Percentiles rank a stretch among this genome's conserved stretches.
Evolutionary conservation across 1,140 invertebrate species (phyloP).

Genomic region (Pristionchus pacificus): DNA sequence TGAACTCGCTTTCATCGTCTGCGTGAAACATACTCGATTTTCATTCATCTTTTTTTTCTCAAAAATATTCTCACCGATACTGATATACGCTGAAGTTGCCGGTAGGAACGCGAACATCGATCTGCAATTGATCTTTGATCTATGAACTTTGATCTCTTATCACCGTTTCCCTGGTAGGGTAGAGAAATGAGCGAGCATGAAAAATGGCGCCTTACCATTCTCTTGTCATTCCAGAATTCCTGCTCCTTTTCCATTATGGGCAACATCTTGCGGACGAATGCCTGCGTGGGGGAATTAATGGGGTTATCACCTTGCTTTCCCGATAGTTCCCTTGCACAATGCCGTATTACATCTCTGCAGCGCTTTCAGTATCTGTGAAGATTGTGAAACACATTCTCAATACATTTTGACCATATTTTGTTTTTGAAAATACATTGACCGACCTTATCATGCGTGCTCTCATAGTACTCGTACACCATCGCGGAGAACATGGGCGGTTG

Average conservation of each 20-base stretch:
- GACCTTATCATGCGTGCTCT: slow-evolving; percentile 67
- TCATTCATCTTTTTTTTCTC: too few species aligned
- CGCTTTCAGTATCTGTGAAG: too few species aligned
- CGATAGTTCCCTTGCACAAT: too few species aligned
- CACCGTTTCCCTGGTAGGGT: too few species aligned
- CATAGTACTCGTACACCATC: slow-evolving; percentile 78
- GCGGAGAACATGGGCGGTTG: slow-evolving; percentile 79
- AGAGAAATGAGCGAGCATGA: neutral
- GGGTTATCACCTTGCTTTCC: too few species aligned
- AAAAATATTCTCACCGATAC: slow-evolving; percentile 64
- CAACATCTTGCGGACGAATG: slow-evolving; percentile 63
- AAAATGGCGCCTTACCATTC: slow-evolving; percentile 48
- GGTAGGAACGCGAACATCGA: neutral
- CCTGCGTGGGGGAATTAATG: neutral
- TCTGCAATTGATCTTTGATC: neutral
- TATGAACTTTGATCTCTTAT: too few species aligned
- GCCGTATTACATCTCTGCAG: too few species aligned
- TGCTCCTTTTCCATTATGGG: slow-evolving; percentile 55
- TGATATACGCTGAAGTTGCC: slow-evolving; percentile 25
- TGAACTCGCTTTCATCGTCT: too few species aligned
- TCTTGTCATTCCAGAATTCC: slow-evolving; percentile 63
- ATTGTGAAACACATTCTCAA: too few species aligned
- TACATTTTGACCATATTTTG: too few species aligned
- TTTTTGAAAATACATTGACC: neutral
- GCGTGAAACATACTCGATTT: too few species aligned